Conservation (phyloP, 2,888 invertebrate genomes). For the Ectemnius cavifrons region DNA sequence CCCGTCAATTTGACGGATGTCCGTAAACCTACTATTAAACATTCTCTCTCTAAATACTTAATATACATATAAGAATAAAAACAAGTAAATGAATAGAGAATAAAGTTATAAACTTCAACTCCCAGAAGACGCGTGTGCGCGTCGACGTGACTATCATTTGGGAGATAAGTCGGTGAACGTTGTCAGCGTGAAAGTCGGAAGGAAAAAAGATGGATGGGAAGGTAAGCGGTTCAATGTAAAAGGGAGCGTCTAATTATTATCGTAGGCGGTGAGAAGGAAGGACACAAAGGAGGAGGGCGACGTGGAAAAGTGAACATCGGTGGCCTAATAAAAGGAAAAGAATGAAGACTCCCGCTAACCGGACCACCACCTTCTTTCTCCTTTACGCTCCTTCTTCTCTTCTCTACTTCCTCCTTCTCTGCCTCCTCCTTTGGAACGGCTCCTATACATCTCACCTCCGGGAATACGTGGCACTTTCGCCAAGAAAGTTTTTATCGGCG, state of each 20-base stretch:
- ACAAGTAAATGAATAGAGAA: too few species aligned
- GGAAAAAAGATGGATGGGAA: constrained; percentile 1
- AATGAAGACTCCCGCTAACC: constrained; percentile 13
- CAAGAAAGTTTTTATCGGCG: constrained; percentile 48
- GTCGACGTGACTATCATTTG: too few species aligned
- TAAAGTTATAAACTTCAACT: too few species aligned
- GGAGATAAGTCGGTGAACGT: too few species aligned
- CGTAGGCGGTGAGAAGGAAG: background rate
- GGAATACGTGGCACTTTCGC: constrained; percentile 41
- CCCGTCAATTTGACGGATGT: too few species aligned
- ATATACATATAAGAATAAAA: too few species aligned
- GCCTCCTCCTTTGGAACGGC: background rate
- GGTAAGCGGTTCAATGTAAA: background rate
- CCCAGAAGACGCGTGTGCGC: too few species aligned
- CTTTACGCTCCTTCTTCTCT: background rate
- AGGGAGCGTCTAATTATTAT: constrained; percentile 22
- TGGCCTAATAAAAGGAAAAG: constrained; percentile 19
- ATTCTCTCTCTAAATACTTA: too few species aligned
- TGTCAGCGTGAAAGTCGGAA: constrained; percentile 1
- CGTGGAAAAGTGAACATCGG: constrained; percentile 33
- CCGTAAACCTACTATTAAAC: too few species aligned
- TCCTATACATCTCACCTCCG: constrained; percentile 33
- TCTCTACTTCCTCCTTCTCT: background rate
- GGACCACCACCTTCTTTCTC: constrained; percentile 1
- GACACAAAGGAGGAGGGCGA: constrained; percentile 6